A percentile compares a stretch with the other conserved stretches of the same genome.
phyloP scores from a whole-genome alignment of 2,797 vertebrate species.

The Bothrops alternatus region DNA sequence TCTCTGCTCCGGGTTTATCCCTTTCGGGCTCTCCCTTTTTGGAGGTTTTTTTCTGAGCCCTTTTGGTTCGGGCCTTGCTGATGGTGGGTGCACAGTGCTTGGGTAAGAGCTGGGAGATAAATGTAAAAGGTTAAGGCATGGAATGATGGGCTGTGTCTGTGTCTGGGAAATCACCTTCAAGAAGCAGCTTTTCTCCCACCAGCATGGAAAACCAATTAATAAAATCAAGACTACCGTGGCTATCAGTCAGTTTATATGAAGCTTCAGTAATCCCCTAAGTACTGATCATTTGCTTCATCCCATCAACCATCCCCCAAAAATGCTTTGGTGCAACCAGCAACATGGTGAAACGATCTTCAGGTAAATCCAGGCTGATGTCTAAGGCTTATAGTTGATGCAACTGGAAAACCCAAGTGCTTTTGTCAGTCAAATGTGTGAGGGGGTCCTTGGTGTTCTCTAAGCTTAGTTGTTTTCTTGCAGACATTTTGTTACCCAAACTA shows the following conservation, averaged over 20 bases:
- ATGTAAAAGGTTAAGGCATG: background rate
- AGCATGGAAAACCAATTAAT: background rate
- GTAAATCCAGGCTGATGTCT: background rate
- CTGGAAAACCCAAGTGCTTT: background rate
- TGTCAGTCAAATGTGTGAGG: background rate
- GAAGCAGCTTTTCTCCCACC: background rate
- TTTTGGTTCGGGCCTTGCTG: conserved; percentile 85
- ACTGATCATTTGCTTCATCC: background rate
- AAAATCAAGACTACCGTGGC: background rate
- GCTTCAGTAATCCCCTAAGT: background rate
- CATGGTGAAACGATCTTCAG: background rate
- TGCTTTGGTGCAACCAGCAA: background rate
- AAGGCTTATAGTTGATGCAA: background rate
- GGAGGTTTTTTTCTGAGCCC: conserved; percentile 73
- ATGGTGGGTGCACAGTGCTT: conserved; percentile 87
- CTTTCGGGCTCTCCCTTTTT: conserved; percentile 82
- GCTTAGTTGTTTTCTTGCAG: background rate
- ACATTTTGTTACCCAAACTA: background rate
- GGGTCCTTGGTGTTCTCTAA: background rate
- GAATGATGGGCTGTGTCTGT: background rate
- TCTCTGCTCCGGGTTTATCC: conserved; percentile 89
- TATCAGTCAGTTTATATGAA: background rate
- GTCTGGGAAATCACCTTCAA: background rate
- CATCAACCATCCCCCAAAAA: background rate
- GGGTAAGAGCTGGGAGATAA: conserved; percentile 78